Conservation (phyloP, 2,797 vertebrate genomes). For the Syngnathus rostellatus region DNA sequence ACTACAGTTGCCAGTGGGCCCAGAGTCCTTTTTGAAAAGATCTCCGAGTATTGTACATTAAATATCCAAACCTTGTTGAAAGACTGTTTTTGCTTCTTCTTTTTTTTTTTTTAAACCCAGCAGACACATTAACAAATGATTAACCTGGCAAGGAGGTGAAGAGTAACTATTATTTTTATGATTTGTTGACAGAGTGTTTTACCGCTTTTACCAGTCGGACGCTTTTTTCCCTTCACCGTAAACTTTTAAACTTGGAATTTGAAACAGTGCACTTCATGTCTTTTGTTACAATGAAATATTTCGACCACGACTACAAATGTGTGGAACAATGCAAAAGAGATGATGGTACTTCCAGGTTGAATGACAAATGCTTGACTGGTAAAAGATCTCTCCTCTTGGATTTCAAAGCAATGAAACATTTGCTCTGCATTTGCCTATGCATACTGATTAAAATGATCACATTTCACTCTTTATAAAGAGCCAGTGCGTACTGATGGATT, state of each 20-base stretch:
- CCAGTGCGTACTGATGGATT: conserved; percentile 33
- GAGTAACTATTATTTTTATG: conserved; percentile 61
- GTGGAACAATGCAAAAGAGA: conserved; percentile 68
- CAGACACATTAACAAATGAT: conserved; percentile 60
- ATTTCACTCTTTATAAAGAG: conserved; percentile 44
- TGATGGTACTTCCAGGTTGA: conserved; percentile 77
- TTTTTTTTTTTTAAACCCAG: conserved; percentile 65
- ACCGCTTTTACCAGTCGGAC: conserved; percentile 72
- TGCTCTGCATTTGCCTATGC: conserved; percentile 55
- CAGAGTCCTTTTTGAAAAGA: conserved; percentile 9
- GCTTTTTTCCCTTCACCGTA: conserved; percentile 79
- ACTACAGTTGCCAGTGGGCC: conserved; percentile 15
- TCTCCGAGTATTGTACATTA: conserved; percentile 10
- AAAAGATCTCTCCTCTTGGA: conserved; percentile 75
- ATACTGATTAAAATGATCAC: conserved; percentile 44
- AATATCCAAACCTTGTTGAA: conserved; percentile 39
- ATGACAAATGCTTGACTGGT: conserved; percentile 81
- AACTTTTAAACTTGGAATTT: conserved; percentile 98
- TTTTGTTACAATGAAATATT: conserved; percentile 82
- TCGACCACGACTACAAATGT: conserved; percentile 70
- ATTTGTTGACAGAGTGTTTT: conserved; percentile 64
- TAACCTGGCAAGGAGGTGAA: conserved; percentile 45
- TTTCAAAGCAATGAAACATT: conserved; percentile 72
- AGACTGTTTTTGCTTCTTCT: conserved; percentile 36
- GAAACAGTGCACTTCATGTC: conserved; percentile 96